Conservation (phyloP, 2,888 invertebrate genomes). For the Thalpophila matura region DNA sequence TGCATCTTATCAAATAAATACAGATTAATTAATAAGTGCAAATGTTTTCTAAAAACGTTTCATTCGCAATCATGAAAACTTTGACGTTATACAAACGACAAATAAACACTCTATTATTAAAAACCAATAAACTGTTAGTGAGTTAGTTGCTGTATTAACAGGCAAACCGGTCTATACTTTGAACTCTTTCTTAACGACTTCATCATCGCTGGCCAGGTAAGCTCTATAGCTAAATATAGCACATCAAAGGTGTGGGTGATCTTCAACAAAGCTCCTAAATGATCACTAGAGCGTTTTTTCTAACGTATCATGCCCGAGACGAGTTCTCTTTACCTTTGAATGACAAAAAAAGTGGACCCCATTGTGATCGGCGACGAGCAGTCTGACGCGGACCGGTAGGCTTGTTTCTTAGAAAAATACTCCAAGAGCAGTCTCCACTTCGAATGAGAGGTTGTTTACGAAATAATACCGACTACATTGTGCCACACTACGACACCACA, state of each 20-base stretch:
- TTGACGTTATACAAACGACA: too few relatives aligned
- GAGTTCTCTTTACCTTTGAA: slow-evolving; percentile 78
- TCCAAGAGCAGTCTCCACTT: slow-evolving; percentile 62
- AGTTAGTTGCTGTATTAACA: slow-evolving; percentile 39
- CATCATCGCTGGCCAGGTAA: slow-evolving; percentile 76
- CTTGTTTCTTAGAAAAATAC: slow-evolving; percentile 83
- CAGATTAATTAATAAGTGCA: too few relatives aligned
- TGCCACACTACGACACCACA: not conserved
- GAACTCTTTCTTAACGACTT: slow-evolving; percentile 75
- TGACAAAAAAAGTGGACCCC: slow-evolving; percentile 81
- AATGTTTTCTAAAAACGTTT: too few relatives aligned
- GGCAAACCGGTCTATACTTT: slow-evolving; percentile 63
- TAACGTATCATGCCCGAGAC: slow-evolving; percentile 78
- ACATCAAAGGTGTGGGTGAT: slow-evolving; percentile 79
- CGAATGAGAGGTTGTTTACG: slow-evolving; percentile 50
- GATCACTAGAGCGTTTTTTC: slow-evolving; percentile 80
- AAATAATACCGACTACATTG: slow-evolving; percentile 41
- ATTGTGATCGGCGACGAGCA: slow-evolving; percentile 88
- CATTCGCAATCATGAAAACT: too few relatives aligned
- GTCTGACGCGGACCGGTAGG: slow-evolving; percentile 84
- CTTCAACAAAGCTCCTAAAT: slow-evolving; percentile 78
- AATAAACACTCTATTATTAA: slow-evolving; percentile 28
- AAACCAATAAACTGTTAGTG: slow-evolving; percentile 46
- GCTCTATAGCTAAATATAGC: slow-evolving; percentile 76
- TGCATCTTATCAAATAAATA: too few relatives aligned